Evolutionary conservation across 2,888 invertebrate species (phyloP).

Genomic region (Tubiluchus corallicola): DNA sequence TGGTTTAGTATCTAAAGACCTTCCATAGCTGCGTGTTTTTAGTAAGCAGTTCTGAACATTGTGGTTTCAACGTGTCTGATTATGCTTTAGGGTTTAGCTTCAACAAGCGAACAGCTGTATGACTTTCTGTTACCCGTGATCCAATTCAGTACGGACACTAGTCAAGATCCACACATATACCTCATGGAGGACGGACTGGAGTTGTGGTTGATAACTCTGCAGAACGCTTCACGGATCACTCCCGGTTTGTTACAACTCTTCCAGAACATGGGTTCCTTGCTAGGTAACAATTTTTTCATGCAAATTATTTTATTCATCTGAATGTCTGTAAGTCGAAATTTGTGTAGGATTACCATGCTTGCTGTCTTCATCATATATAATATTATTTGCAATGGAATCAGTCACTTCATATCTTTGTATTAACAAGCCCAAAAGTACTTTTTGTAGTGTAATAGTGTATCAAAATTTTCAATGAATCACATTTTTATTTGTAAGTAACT

Average conservation of each 20-base stretch:
- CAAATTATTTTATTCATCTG: background rate
- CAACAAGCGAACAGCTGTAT: conserved; percentile 33
- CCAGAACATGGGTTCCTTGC: conserved; percentile 49
- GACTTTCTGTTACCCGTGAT: conserved; percentile 43
- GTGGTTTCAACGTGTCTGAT: no score
- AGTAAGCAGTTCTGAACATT: no score
- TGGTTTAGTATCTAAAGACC: no score
- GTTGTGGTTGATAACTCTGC: conserved; percentile 66
- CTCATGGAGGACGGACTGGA: conserved; percentile 77
- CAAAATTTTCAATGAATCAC: no score
- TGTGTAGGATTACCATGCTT: background rate
- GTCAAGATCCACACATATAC: conserved; percentile 62
- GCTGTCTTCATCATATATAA: background rate
- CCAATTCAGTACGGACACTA: conserved; percentile 52
- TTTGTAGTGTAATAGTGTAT: no score
- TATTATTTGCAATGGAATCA: background rate
- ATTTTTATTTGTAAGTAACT: conserved; percentile 21
- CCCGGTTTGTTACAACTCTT: conserved; percentile 44
- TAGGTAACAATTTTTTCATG: conserved; percentile 38
- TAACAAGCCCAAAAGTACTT: no score
- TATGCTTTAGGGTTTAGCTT: conserved; percentile 34
- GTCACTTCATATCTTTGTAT: background rate
- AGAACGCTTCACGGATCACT: conserved; percentile 42
- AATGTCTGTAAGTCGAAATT: background rate
- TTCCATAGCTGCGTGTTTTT: no score